Conservation (phyloP, 2,797 vertebrate genomes). For the Falco naumanni region DNA sequence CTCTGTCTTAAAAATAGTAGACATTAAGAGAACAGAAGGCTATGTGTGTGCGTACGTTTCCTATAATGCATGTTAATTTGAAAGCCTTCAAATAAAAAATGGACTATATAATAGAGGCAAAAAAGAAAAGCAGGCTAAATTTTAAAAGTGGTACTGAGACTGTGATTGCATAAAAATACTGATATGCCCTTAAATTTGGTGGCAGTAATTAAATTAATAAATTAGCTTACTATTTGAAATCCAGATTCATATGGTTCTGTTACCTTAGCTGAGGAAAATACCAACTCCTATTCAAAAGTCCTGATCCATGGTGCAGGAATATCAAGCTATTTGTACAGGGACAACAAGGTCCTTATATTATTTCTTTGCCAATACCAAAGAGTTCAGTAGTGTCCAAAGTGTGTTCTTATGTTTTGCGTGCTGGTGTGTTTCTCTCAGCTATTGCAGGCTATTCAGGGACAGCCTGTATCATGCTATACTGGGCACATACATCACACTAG, state of each 20-base stretch:
- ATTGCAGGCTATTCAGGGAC: neutral
- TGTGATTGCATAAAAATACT: neutral
- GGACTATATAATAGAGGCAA: neutral
- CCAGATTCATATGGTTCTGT: neutral
- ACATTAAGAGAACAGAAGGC: neutral
- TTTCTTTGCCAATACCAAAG: neutral
- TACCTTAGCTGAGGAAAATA: neutral
- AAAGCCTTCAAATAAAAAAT: conserved; percentile 2
- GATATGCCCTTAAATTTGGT: neutral
- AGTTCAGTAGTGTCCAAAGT: neutral
- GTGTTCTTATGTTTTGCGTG: neutral
- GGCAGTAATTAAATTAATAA: neutral
- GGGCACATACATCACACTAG: neutral
- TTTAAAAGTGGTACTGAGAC: neutral
- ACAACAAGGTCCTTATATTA: neutral
- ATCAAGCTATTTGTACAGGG: neutral
- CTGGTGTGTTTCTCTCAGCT: neutral
- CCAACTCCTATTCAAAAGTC: neutral
- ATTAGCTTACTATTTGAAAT: neutral
- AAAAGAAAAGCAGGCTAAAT: neutral
- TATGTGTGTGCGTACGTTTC: neutral
- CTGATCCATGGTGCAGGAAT: neutral
- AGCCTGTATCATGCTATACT: neutral
- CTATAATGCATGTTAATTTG: neutral
- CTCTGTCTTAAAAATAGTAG: neutral